Conservation (phyloP, 1,140 invertebrate species). For the Sipha flava region DNA sequence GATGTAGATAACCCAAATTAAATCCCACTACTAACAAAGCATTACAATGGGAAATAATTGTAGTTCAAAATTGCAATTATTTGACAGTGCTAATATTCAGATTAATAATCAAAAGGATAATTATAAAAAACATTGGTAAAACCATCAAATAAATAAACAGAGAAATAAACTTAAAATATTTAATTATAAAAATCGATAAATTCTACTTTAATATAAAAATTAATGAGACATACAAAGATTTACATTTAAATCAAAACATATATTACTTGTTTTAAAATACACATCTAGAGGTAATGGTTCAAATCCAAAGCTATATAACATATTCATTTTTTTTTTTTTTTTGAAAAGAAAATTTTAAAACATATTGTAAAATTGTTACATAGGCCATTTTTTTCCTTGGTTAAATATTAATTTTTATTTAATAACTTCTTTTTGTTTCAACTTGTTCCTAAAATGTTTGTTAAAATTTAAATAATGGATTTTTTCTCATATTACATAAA, state of each 20-base stretch:
- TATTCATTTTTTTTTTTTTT: not conserved
- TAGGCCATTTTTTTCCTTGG: not conserved
- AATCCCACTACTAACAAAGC: not conserved
- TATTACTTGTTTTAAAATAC: not conserved
- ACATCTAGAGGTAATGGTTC: not conserved
- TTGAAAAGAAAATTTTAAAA: not conserved
- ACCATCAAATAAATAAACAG: not conserved
- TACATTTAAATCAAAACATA: not conserved
- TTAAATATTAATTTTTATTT: not conserved
- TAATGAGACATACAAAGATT: not conserved
- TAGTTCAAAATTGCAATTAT: not conserved
- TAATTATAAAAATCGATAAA: not conserved
- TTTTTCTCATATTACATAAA: slow-evolving; percentile 14
- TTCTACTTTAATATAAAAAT: not conserved
- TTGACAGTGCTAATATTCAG: not conserved
- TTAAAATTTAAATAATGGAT: slow-evolving; percentile 4
- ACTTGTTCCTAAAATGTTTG: not conserved
- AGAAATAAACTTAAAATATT: not conserved
- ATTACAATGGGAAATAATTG: not conserved
- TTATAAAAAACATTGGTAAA: not conserved
- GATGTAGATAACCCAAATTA: not conserved
- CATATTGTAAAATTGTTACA: not conserved
- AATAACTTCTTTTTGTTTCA: not conserved
- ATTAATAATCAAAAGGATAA: not conserved
- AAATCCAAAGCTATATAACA: not conserved